Percentiles rank a stretch among this genome's conserved stretches.
These are phyloP conservation scores for Alosa sapidissima DNA, from an alignment of 2,797 vertebrate species.

Conservation along the genomic window DNA sequence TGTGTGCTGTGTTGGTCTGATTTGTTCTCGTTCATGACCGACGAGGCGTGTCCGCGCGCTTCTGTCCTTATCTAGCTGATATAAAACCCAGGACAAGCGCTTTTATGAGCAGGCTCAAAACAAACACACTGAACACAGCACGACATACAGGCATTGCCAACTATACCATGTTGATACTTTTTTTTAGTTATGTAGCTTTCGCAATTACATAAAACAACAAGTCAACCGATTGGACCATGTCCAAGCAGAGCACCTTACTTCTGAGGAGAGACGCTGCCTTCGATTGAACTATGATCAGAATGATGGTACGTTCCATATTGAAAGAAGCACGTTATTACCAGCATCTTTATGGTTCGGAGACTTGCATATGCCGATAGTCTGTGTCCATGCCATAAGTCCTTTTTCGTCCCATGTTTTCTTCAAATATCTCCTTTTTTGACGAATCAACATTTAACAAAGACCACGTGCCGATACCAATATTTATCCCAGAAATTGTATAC, in stretches of 20 bases:
- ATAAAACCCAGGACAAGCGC: neutral
- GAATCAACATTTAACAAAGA: neutral
- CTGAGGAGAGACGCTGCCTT: neutral
- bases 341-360: neutral
- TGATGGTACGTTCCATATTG: neutral
- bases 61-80: constrained; percentile 44
- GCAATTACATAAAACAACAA: neutral
- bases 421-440: neutral
- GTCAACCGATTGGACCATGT: neutral
- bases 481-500: neutral
- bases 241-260: neutral
- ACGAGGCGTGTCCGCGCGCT: constrained; percentile 66
- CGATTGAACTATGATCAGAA: neutral
- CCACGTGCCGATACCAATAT: neutral
- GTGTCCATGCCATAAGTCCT: neutral
- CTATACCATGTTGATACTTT: neutral
- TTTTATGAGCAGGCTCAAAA: constrained; percentile 38
- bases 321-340: neutral
- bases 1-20: constrained; percentile 72
- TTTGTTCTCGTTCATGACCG: constrained; percentile 75
- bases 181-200: neutral
- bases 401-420: neutral
- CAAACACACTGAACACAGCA: neutral
- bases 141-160: neutral
- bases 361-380: neutral